Conservation (phyloP, 2,797 vertebrate species). For the Apogon talboti region DNA sequence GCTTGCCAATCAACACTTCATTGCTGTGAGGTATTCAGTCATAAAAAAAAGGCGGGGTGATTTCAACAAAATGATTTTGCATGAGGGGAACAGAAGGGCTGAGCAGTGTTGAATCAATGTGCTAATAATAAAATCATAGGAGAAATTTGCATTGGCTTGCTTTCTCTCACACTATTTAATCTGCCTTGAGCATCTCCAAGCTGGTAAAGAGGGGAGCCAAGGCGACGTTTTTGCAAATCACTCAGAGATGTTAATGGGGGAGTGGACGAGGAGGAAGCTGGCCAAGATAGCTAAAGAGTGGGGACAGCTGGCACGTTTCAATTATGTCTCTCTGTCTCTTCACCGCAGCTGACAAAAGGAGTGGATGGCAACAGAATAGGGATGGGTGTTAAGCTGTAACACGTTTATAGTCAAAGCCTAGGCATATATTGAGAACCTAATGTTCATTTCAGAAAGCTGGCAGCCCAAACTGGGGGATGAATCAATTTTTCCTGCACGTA, state of each 20-base stretch:
- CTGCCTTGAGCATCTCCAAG: slow-evolving; percentile 74
- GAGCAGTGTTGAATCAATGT: slow-evolving; percentile 59
- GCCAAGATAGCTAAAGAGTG: slow-evolving; percentile 78
- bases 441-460: slow-evolving; percentile 83
- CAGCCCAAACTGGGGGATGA: slow-evolving; percentile 70
- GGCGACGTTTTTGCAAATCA: slow-evolving; percentile 74
- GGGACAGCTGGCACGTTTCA: slow-evolving; percentile 84
- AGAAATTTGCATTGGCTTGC: slow-evolving; percentile 68
- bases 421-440: slow-evolving; percentile 81
- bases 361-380: slow-evolving; percentile 72
- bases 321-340: slow-evolving; percentile 77
- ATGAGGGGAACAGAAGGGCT: slow-evolving; percentile 69
- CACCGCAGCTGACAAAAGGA: slow-evolving; percentile 76
- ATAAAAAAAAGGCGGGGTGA: slow-evolving; percentile 51
- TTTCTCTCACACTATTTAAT: slow-evolving; percentile 73
- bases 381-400: slow-evolving; percentile 80
- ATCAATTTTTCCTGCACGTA: slow-evolving; percentile 70
- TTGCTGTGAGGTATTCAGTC: slow-evolving; percentile 70
- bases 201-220: slow-evolving; percentile 74
- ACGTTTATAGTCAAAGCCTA: slow-evolving; percentile 78
- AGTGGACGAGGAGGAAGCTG: slow-evolving; percentile 63
- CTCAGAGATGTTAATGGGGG: slow-evolving; percentile 75
- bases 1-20: slow-evolving; percentile 75
- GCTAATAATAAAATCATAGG: slow-evolving; percentile 78
- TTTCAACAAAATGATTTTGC: slow-evolving; percentile 68